phyloP scores from a whole-genome alignment of 2,797 vertebrate genomes.

The Paratrypauchen microcephalus region DNA sequence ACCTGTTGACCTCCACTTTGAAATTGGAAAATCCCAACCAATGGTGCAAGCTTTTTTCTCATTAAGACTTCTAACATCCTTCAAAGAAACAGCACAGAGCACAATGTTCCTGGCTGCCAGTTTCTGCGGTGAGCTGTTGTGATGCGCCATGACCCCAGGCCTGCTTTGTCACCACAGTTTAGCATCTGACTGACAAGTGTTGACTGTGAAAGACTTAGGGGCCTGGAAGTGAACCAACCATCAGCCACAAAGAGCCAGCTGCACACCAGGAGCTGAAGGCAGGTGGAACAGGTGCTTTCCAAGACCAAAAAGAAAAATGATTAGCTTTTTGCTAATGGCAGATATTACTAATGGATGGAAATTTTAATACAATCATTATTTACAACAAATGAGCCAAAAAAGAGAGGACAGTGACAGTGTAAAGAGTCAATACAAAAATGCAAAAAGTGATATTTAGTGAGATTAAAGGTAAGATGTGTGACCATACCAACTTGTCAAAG shows the following conservation, averaged over 20 bases:
- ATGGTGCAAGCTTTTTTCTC: constrained; percentile 34
- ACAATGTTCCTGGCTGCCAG: constrained; percentile 45
- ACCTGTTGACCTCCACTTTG: constrained; percentile 29
- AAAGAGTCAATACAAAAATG: constrained; percentile 51
- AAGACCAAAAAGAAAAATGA: constrained; percentile 11
- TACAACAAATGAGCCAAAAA: constrained; percentile 46
- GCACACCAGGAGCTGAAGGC: constrained; percentile 67
- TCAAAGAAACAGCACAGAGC: constrained; percentile 44
- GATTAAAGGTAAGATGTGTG: constrained; percentile 58
- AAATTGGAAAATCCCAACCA: constrained; percentile 50
- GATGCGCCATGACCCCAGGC: constrained; percentile 55
- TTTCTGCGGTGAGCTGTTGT: constrained; percentile 39
- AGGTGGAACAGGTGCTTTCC: constrained; percentile 70
- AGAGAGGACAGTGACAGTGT: constrained; percentile 42
- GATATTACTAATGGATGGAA: constrained; percentile 51
- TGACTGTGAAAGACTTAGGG: constrained; percentile 50
- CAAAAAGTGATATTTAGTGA: constrained; percentile 52
- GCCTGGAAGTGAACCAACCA: constrained; percentile 52
- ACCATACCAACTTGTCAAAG: too few relatives aligned
- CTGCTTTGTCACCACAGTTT: constrained; percentile 64
- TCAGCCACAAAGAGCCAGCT: constrained; percentile 53
- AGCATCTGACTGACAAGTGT: constrained; percentile 53
- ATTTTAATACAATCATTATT: constrained; percentile 60
- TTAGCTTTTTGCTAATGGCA: constrained; percentile 59
- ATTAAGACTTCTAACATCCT: constrained; percentile 33